Evolutionary conservation across 2,113 vertebrate genomes (phyloP).

Genomic region (Gavialis gangeticus): DNA sequence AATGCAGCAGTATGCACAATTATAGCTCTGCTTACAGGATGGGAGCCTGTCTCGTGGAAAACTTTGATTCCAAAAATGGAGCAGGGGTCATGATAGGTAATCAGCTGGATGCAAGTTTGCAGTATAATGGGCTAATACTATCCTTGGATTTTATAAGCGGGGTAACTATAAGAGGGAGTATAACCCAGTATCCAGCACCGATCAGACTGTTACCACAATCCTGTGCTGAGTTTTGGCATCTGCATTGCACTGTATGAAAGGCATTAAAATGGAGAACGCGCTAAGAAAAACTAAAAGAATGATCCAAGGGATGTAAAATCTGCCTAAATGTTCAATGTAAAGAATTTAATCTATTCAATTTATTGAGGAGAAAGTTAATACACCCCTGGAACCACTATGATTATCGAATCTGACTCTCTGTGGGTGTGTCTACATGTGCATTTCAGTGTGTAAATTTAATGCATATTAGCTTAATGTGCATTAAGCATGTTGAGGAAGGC

Average conservation of each 20-base stretch:
- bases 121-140: fast-evolving
- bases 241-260: not conserved
- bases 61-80: not conserved
- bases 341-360: not conserved
- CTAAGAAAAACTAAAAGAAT: not conserved
- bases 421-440: too few relatives aligned
- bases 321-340: not conserved
- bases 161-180: fast-evolving
- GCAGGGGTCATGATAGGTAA: not conserved
- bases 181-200: fast-evolving
- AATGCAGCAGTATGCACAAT: too few relatives aligned
- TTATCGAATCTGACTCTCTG: not conserved
- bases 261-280: not conserved
- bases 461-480: too few relatives aligned
- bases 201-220: fast-evolving
- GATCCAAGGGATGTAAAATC: not conserved
- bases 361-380: not conserved
- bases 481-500: too few relatives aligned
- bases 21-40: not conserved
- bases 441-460: too few relatives aligned
- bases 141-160: not conserved
- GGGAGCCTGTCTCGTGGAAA: not conserved
- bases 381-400: not conserved
- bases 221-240: not conserved
- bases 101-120: not conserved